Evolutionary conservation across 1,140 invertebrate genomes (phyloP), one percentile per base, ranked within the genome.

Genomic region (Eueides isabella): DNA sequence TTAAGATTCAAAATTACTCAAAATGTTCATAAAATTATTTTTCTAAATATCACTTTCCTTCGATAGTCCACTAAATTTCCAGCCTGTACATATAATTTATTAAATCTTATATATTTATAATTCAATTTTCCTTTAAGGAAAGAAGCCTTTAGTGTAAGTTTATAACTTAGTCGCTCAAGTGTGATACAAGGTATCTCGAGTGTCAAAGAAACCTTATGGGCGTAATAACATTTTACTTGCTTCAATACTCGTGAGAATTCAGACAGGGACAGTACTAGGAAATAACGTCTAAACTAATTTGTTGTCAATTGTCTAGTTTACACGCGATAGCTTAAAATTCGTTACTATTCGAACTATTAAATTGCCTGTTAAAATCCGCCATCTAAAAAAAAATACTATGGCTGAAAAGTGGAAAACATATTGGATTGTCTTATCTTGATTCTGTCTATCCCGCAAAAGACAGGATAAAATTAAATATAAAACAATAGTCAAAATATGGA

Each of bases 181-280:
- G 85, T 85, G 80, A 83, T 75, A 86, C 65, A 73, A 88, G 82
- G 79, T 79, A 76, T 86, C 77, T 76, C 76, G 71, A 85, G 73
- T 84, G 80, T 63, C 79, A 74, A 70, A 74, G 85, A 86, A 88
- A 73, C 83, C 86, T 64, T 84, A 81, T 67, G 61, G 38, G 30
- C 67, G 29, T 62, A 35, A 70, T 61, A 48, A 29, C 70, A 67
- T 48, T 73, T 67, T 62, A 73, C 38, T 29, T 62, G 33, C 16
- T 61, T 69, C 38, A 61, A 33, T 33, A 23, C 31, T 61, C 67
- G 68, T 71, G 68, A 33, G 68, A 71, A 70, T 26, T 55, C 48
- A 26, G 2, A n/a, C n/a, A 12, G 19, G 11, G 1, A 23, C 48
- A 26, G 11, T 26, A 7, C n/a, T 26, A 55, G 11, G 2, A 48